Evolutionary conservation across 2,797 vertebrate species (phyloP), one percentile per base, ranked within the genome.

Genomic region (Agapornis canus): DNA sequence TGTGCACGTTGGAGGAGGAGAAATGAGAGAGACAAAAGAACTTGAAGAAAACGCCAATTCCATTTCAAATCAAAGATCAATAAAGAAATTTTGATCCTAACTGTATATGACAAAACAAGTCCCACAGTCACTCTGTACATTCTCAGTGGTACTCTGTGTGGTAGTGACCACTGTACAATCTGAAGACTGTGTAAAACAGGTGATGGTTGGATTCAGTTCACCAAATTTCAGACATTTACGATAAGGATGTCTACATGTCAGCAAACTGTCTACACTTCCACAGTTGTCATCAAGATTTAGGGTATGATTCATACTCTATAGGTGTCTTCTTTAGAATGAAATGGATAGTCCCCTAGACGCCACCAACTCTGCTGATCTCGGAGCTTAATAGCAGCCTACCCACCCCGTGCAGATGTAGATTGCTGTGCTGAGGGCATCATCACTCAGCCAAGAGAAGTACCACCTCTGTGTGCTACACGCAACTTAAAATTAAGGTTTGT

Each of bases 401-500:
- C 48, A 81, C 54, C 69, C 19, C 54, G 16, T 7, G 47, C 69
- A 65, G 7, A 26, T 66, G 45, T 48, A 35, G 22, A 31, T 56
- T 70, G 29, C 57, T 75, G 23, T 31, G n/a, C 27, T 37, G 54
- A 84, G 31, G 11, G 20, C 65, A 20, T 88, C 61, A 51, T 64
- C 79, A 49, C 19, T 16, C 29, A 69, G 43, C 17, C 12, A 69
- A 49, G 82, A 11, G 3, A 11, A 86, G 54, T 84, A 31, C 32
- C 70, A 85, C 51, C 64, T 93, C 78, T 70, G 22, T n/a, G 45
- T 65, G 45, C 70, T 65, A 29, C 45, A 72, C 0, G 2, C 52
- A 82, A 47, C n/a, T 63, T 43, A 76, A 83, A 95, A 92, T 90
- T 91, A 79, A 86, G 22, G 31, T 94, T 88, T 89, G 66, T 88